These are phyloP conservation scores for Pseudomyrmex sp. DNA, from an alignment of 1,140 invertebrate genomes.

Conservation along the genomic window DNA sequence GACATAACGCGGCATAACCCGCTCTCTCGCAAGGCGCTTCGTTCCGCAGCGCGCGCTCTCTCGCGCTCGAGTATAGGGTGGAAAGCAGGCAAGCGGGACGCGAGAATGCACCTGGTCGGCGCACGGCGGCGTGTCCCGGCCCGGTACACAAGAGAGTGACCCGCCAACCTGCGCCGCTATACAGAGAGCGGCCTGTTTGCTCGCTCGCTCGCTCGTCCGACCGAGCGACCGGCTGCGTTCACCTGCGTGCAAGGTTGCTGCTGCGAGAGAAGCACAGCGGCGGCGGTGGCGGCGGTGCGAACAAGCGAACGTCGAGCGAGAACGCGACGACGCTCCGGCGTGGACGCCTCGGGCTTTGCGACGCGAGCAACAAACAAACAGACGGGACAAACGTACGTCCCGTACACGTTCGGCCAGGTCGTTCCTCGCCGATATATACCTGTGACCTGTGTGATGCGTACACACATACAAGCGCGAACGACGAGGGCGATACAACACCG, in stretches of 20 bases:
- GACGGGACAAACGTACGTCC: neutral
- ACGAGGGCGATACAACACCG: neutral
- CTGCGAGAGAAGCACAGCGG: conserved; percentile 64
- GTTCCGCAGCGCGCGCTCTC: conserved; percentile 7
- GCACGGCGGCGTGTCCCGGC: conserved; percentile 69
- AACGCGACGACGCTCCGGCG: conserved; percentile 38
- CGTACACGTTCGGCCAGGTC: neutral
- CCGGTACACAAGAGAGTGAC: conserved; percentile 78
- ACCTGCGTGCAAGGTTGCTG: conserved; percentile 75
- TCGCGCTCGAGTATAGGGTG: conserved; percentile 49
- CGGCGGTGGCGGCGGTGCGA: conserved; percentile 40
- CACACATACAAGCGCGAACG: conserved; percentile 48
- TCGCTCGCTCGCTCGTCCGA: neutral
- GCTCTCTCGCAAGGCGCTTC: neutral
- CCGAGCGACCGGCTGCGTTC: conserved; percentile 70
- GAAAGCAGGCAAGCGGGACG: conserved; percentile 74
- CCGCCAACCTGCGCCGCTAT: conserved; percentile 77
- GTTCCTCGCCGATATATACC: neutral
- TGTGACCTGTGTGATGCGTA: conserved; percentile 66
- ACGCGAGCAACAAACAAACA: neutral
- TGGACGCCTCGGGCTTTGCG: neutral
- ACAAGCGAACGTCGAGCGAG: conserved; percentile 29
- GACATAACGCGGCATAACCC: conserved; percentile 31
- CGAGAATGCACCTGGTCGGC: conserved; percentile 80
- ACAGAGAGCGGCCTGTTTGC: conserved; percentile 69